These are phyloP conservation scores for Cephus runcator DNA, from an alignment of 2,888 invertebrate species.

Conservation along the genomic window DNA sequence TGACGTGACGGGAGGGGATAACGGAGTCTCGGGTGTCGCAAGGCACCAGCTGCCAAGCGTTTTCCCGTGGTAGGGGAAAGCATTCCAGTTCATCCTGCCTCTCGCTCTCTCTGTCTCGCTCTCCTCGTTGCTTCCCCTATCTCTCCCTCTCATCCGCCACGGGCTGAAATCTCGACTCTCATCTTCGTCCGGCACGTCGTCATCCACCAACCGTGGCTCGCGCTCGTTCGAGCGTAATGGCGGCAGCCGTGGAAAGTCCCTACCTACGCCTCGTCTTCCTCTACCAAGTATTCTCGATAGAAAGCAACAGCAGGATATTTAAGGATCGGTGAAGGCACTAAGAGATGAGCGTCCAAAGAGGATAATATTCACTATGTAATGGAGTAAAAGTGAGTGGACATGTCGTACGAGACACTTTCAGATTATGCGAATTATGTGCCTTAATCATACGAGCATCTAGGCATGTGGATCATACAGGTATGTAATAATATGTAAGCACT, in stretches of 20 bases:
- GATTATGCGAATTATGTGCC: neutral
- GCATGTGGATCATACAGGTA: neutral
- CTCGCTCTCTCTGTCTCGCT: constrained; percentile 19
- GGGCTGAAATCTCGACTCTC: constrained; percentile 15
- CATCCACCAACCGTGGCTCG: constrained; percentile 47
- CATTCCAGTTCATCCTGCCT: constrained; percentile 4
- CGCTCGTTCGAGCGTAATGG: constrained; percentile 57
- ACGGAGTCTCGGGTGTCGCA: constrained; percentile 1
- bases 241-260: constrained; percentile 28
- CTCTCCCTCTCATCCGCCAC: neutral
- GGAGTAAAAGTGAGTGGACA: neutral
- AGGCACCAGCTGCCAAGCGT: constrained; percentile 4
- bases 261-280: neutral
- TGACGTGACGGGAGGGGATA: neutral
- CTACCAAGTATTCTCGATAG: neutral
- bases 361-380: neutral
- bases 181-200: constrained; percentile 40
- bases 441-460: neutral
- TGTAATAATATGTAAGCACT: neutral
- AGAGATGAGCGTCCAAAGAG: neutral
- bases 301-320: neutral
- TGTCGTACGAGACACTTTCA: neutral
- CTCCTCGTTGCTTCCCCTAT: constrained; percentile 8
- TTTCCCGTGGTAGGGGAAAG: neutral
- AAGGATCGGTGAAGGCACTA: neutral